Base-by-base conservation (phyloP, 2,113 vertebrate species). In the Oryzias javanicus region DNA sequence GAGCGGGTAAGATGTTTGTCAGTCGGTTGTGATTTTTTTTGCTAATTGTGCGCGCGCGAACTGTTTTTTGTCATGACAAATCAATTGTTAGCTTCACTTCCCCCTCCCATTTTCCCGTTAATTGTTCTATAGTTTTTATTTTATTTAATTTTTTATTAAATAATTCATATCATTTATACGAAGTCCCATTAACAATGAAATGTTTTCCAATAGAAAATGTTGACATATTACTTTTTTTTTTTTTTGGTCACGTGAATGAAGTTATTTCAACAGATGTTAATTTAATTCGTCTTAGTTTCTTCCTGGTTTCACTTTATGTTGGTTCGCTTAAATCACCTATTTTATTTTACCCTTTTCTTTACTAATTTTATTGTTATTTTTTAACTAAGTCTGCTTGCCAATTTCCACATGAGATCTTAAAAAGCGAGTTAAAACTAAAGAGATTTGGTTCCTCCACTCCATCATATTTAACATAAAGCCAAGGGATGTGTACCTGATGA, bases 1-100 rank as follows among this genome's bases (percentile, higher is more conserved):
- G 18, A 3, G 14, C 44, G 18, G 86, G 80, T 83, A 46, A 84
- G 78, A 12, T 2, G 4, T 19, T 4, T 3, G 0, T 4, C 3
- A 10, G 56, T 62, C 14, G 5, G 55, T n/a, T 25, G 35, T 24
- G 13, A 19, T 45, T 51, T 41, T 51, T 41, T 17, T 5, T 48
- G 45, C 35, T 46, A 20, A 19, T 42, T 51, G 29, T 29, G 42
- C 14, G 42, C 17, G 6, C 1, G 1, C 10, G 4, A 7, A 29
- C 42, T 4, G 49, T 5, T 57, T 29, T 42, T 46, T 51, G 42
- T 42, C 22, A 10, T 25, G 14, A 4, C n/a, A 16, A 6, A 45
- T 40, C 10, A 25, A 18, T 46, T 1, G 17, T 7, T 14, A 15
- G 7, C 8, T n/a, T 15, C 15, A 6, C 4, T 2, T 1, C 2